Evolutionary conservation across 37 sponge, comb jelly and placozoan genomes (phyloP).

Genomic region (Corticium candelabrum): DNA sequence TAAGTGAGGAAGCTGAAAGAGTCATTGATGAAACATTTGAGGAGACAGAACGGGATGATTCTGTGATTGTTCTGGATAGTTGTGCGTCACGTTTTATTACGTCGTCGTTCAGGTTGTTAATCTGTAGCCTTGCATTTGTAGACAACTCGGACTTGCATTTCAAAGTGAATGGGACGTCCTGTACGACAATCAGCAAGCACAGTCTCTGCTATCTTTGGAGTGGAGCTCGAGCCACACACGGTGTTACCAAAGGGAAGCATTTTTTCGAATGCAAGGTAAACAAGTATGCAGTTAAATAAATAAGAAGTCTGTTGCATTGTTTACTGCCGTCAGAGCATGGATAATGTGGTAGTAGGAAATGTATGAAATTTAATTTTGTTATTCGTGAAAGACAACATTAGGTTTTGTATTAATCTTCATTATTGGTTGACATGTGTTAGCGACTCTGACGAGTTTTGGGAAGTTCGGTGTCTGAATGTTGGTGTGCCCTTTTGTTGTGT

Average conservation of each 20-base stretch:
- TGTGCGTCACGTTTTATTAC: neutral
- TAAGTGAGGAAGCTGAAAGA: neutral
- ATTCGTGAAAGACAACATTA: no score
- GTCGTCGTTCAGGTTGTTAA: neutral
- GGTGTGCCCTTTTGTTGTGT: no score
- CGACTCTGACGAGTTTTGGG: no score
- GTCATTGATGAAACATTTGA: neutral
- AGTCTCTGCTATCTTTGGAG: slow-evolving; percentile 72
- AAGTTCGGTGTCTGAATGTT: no score
- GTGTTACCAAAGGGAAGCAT: slow-evolving; percentile 59
- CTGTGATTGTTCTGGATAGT: neutral
- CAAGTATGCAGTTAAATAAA: no score
- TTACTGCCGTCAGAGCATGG: no score
- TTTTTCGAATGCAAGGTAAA: slow-evolving; percentile 54
- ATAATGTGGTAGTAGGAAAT: no score
- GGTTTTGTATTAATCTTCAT: no score
- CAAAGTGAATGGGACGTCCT: slow-evolving; percentile 68
- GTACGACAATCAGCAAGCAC: slow-evolving; percentile 34
- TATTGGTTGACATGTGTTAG: no score
- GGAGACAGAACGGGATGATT: neutral
- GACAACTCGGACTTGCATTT: slow-evolving; percentile 68
- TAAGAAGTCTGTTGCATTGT: no score
- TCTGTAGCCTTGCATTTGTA: neutral
- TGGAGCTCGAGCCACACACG: slow-evolving; percentile 57
- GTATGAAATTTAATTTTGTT: no score